Conservation (phyloP, 2,113 vertebrate genomes). For the Pristiophorus japonicus region DNA sequence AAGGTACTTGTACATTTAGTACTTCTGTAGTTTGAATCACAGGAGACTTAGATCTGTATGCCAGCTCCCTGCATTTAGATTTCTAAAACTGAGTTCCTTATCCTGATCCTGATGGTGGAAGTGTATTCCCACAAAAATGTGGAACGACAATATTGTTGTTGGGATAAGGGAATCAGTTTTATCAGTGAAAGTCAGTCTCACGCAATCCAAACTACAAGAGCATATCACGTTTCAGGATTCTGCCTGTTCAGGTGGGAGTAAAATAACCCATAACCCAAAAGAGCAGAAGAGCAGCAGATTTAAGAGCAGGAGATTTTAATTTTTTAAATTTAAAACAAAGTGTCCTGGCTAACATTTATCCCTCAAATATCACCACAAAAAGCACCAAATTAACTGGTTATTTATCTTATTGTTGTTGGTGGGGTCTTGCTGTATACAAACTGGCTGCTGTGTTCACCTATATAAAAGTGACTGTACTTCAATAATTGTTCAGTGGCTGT, state of each 20-base stretch:
- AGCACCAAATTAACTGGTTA: background rate
- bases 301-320: no score
- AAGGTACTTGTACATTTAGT: background rate
- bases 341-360: background rate
- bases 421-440: background rate
- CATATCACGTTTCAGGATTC: background rate
- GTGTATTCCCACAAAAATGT: background rate
- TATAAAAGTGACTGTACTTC: background rate
- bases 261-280: background rate
- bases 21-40: background rate
- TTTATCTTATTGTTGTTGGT: background rate
- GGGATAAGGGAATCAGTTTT: background rate
- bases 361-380: background rate
- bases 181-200: background rate
- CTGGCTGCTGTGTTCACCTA: background rate
- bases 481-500: background rate
- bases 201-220: background rate
- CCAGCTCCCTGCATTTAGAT: background rate
- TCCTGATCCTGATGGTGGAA: background rate
- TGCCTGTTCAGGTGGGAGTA: background rate
- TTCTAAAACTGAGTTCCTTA: background rate
- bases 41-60: background rate
- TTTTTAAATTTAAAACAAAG: no score
- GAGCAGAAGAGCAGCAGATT: no score
- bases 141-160: background rate